Conservation (phyloP, 2,888 invertebrate species). For the Epiblema foenella region DNA sequence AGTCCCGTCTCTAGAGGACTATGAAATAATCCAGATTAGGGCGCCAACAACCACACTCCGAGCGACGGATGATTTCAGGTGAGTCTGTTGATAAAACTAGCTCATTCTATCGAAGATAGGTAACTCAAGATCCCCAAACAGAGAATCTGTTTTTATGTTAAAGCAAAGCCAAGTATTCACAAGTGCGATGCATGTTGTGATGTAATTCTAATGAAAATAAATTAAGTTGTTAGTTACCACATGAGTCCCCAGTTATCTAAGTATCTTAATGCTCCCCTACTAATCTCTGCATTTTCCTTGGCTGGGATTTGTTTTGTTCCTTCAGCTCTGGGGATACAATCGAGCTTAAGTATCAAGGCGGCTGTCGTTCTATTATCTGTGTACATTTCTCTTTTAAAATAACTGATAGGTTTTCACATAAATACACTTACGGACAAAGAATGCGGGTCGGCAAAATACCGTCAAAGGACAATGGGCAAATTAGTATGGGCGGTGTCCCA, state of each 20-base stretch:
- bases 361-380: constrained; percentile 24
- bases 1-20: no score
- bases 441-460: neutral
- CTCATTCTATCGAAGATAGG: no score
- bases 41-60: no score
- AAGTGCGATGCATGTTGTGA: neutral
- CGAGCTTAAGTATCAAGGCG: constrained; percentile 16
- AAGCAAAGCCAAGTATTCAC: neutral
- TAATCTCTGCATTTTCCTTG: constrained; percentile 19
- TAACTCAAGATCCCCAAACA: no score
- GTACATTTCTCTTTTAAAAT: constrained; percentile 9
- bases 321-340: neutral
- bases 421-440: no score
- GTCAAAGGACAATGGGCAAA: no score
- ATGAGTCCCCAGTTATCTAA: neutral
- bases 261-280: constrained; percentile 5
- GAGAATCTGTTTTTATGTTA: no score
- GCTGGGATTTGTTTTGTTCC: constrained; percentile 20
- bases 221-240: neutral
- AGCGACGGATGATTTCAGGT: no score
- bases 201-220: neutral
- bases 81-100: no score
- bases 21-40: no score
- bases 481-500: no score
- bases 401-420: neutral